A percentile compares a stretch with the other conserved stretches of the same genome.
Conservation (phyloP, 2,888 invertebrate species). For the Andricus curvator region DNA sequence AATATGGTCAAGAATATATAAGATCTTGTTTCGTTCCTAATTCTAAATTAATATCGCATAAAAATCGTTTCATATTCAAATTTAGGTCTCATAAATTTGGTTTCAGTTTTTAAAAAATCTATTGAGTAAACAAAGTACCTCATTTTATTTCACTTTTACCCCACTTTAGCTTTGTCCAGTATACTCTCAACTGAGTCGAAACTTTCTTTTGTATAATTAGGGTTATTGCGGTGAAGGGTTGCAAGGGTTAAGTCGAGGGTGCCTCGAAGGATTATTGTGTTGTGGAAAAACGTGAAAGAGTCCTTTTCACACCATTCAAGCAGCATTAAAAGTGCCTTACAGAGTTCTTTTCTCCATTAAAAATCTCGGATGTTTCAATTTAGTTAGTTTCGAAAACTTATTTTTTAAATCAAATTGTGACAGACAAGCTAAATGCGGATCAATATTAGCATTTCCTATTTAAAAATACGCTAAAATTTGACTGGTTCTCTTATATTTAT, state of each 20-base stretch:
- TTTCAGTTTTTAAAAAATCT: too few species aligned
- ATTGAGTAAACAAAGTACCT: background rate
- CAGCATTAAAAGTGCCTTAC: background rate
- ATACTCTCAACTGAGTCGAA: conserved; percentile 54
- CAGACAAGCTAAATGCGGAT: background rate
- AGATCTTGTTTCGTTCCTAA: conserved; percentile 41
- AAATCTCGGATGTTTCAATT: background rate
- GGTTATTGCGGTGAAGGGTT: conserved; percentile 57
- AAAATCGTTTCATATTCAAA: background rate
- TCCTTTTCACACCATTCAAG: conserved; percentile 13
- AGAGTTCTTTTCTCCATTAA: background rate
- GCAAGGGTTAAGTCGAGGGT: conserved; percentile 51
- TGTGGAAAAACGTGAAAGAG: conserved; percentile 14
- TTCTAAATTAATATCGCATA: background rate
- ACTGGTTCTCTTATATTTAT: too few species aligned
- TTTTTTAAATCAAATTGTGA: background rate
- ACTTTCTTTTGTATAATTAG: conserved; percentile 66
- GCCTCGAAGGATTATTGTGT: conserved; percentile 55
- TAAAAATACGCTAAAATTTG: too few species aligned
- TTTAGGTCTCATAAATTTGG: too few species aligned
- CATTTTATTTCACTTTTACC: background rate
- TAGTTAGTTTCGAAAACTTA: background rate
- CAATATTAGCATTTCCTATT: too few species aligned
- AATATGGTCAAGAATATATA: conserved; percentile 59
- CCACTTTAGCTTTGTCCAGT: conserved; percentile 25